Evolutionary conservation across 2,888 invertebrate species (phyloP).

Genomic region (Neoitamus cyanurus): DNA sequence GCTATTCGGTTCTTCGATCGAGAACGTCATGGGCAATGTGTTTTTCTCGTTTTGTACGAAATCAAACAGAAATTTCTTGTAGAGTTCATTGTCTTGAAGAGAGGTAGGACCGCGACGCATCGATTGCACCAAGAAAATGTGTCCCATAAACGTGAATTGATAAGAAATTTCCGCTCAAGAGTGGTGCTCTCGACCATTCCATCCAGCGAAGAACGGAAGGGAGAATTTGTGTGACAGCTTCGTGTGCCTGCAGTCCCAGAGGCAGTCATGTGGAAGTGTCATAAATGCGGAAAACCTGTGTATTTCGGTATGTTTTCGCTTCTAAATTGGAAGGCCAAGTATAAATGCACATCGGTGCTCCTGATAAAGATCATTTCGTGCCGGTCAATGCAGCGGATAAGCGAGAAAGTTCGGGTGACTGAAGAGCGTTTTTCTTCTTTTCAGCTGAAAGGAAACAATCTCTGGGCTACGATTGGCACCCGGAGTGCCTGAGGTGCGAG

Average conservation of each 20-base stretch:
- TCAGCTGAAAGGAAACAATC: constrained; percentile 86
- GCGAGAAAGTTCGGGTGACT: background rate
- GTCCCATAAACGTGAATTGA: background rate
- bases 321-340: no score
- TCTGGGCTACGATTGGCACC: constrained; percentile 88
- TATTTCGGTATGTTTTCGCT: constrained; percentile 74
- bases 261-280: constrained; percentile 80
- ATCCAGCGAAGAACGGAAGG: background rate
- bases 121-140: background rate
- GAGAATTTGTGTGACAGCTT: background rate
- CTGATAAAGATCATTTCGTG: constrained; percentile 27
- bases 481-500: constrained; percentile 83
- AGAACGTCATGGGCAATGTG: constrained; percentile 20
- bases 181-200: background rate
- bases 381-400: background rate
- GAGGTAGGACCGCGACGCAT: background rate
- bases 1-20: background rate
- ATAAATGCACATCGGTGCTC: no score
- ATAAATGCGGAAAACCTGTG: constrained; percentile 84
- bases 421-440: background rate
- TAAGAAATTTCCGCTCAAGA: background rate
- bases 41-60: constrained; percentile 17
- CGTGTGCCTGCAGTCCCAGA: background rate
- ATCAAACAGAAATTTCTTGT: constrained; percentile 26
- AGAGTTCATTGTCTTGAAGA: constrained; percentile 27